A percentile compares a stretch with the other conserved stretches of the same genome.
These are phyloP conservation scores for Zelostemma sp. DNA, from an alignment of 1,140 invertebrate species.

Conservation along the genomic window DNA sequence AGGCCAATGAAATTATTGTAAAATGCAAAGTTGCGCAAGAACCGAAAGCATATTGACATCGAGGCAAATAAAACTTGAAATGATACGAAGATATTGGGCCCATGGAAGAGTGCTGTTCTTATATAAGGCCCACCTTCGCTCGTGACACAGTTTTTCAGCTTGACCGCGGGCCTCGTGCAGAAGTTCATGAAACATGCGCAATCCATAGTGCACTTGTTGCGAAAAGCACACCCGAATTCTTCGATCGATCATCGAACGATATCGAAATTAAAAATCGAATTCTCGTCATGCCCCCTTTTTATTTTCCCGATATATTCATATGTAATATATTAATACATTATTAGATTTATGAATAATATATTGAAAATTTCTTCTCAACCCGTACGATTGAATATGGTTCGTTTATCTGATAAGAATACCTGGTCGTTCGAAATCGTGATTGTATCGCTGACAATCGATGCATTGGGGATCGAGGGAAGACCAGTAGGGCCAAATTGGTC, in stretches of 20 bases:
- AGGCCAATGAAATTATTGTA: no score
- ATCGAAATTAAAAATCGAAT: not conserved
- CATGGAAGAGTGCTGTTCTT: slow-evolving; percentile 28
- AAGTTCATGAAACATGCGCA: slow-evolving; percentile 21
- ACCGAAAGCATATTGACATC: slow-evolving; percentile 28
- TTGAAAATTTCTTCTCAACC: not conserved
- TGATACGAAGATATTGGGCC: slow-evolving; percentile 25
- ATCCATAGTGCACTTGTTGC: not conserved
- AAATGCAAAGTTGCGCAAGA: slow-evolving; percentile 17
- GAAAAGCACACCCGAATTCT: not conserved
- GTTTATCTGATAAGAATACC: not conserved
- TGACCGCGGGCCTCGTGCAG: slow-evolving; percentile 18
- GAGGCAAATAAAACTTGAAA: slow-evolving; percentile 22
- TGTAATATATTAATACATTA: not conserved
- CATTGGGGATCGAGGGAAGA: slow-evolving; percentile 9
- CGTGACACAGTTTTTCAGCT: slow-evolving; percentile 35
- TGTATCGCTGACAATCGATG: slow-evolving; percentile 23
- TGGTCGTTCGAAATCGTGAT: slow-evolving; percentile 1
- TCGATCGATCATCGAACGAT: not conserved
- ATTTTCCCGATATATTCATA: no score
- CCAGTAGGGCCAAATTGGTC: slow-evolving; percentile 55
- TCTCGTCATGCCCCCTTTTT: no score
- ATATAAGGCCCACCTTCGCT: slow-evolving; percentile 28
- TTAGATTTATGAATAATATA: not conserved
- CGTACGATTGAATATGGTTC: no score